A percentile compares a stretch with the other conserved stretches of the same genome.
phyloP scores from a whole-genome alignment of 2,888 invertebrate species.

The Leptopilina myrica region DNA sequence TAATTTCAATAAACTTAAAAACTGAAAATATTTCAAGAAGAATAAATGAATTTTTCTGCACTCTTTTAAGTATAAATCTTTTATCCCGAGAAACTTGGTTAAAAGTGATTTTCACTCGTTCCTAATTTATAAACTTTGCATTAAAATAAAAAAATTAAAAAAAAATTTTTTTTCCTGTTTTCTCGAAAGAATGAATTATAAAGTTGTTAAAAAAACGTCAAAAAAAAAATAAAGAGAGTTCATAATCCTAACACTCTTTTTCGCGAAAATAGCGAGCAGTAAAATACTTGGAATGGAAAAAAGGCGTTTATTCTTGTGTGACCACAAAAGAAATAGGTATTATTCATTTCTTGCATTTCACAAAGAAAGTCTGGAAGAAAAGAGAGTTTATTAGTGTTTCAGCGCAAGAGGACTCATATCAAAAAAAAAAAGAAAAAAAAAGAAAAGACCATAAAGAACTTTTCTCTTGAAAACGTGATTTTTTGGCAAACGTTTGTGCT shows the following conservation, averaged over 20 bases:
- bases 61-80: neutral
- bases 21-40: neutral
- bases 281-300: neutral
- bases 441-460: slow-evolving; percentile 43
- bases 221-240: neutral
- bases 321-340: slow-evolving; percentile 27
- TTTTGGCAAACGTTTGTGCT: slow-evolving; percentile 69
- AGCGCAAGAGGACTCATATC: neutral
- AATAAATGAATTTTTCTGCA: neutral
- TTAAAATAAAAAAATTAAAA: neutral
- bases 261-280: neutral
- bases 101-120: neutral
- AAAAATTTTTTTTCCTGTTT: neutral
- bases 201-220: neutral
- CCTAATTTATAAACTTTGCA: neutral
- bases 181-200: neutral
- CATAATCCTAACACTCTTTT: neutral
- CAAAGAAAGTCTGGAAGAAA: slow-evolving; percentile 1
- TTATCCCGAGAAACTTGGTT: neutral
- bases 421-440: neutral
- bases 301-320: neutral
- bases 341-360: slow-evolving; percentile 23
- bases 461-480: slow-evolving; percentile 60
- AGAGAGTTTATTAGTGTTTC: slow-evolving; percentile 25
- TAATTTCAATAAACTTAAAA: neutral